Evolutionary conservation across 2,888 invertebrate species (phyloP), one percentile per base, ranked within the genome.

Genomic region (Camptogramma bilineatum): DNA sequence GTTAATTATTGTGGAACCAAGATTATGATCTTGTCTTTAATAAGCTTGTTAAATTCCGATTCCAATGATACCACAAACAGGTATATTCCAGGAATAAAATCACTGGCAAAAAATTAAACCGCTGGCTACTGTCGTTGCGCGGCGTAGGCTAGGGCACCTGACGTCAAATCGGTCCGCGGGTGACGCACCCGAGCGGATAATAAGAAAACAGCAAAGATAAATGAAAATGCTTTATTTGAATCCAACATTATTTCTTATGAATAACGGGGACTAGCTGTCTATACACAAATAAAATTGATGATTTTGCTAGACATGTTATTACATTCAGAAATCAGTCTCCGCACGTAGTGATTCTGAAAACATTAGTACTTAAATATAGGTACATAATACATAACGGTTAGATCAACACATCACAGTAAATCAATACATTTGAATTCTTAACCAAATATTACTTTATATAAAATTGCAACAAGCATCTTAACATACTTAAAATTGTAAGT

Each of bases 381-480:
- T n/a, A 52, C 31, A 51, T 4, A 28, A 28, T 28, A 28, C 28
- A 28, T 28, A 34, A 46, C 16, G 39, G 50, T 51, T 31, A 59
- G 21, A 52, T 39, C 56, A 31, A 73, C 77, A 81, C 58, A 67
- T 72, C 78, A 79, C 68, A 80, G 64, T 47, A 59, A 59, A 63
- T 44, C 31, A 44, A 53, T 44, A 44, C 34, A 39, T 13, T 39
- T 39, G 34, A 39, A 39, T 10, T 13, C 13, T 39, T 34, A 10
- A 2, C 10, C 34, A 28, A 7, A 28, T 5, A 28, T 7, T 3
- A 34, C 0, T 34, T 1, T 7, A 31, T 21, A 21, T 21, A 21
- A 21, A 28, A 28, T 28, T 28, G 28, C 28, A 21, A 3, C 21
- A 21, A 21, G 21, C 21, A 21, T 21, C 21, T 21, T 21, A n/a